Evolutionary conservation across 2,888 invertebrate species (phyloP).

Genomic region (Macrosiphum euphorbiae): DNA sequence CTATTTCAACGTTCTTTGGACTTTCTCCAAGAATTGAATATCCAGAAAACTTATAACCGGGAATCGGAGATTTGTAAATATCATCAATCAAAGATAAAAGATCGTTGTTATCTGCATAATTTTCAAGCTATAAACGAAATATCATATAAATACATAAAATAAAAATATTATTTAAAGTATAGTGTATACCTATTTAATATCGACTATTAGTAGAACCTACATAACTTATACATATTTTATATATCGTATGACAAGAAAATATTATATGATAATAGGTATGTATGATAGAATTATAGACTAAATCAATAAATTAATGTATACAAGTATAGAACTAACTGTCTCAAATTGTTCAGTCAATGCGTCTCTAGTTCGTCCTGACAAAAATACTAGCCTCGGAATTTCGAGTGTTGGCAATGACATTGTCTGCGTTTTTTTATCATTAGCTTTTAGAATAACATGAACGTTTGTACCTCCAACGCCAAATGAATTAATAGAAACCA

Average conservation of each 20-base stretch:
- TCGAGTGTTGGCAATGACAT: slow-evolving; percentile 75
- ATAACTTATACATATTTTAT: no score
- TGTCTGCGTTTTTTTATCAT: slow-evolving; percentile 45
- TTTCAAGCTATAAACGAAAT: slow-evolving; percentile 32
- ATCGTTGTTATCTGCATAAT: slow-evolving; percentile 66
- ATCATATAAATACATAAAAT: neutral
- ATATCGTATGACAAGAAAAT: no score
- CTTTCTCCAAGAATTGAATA: slow-evolving; percentile 58
- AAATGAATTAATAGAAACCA: slow-evolving; percentile 66
- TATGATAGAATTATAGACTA: neutral
- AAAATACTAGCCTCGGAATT: slow-evolving; percentile 70
- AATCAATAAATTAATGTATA: neutral
- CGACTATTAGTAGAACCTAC: neutral
- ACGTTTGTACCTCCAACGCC: slow-evolving; percentile 66
- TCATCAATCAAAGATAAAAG: slow-evolving; percentile 68
- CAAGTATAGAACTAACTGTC: slow-evolving; percentile 63
- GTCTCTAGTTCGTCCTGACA: slow-evolving; percentile 73
- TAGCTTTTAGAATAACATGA: slow-evolving; percentile 64
- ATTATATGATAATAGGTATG: no score
- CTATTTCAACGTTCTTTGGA: slow-evolving; percentile 29
- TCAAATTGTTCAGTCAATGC: slow-evolving; percentile 70
- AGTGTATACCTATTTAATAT: neutral
- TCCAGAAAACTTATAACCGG: slow-evolving; percentile 69
- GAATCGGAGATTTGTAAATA: slow-evolving; percentile 69
- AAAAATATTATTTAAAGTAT: neutral